These are phyloP conservation scores for Calliphora vicina DNA, from an alignment of 1,140 invertebrate species.

Conservation along the genomic window DNA sequence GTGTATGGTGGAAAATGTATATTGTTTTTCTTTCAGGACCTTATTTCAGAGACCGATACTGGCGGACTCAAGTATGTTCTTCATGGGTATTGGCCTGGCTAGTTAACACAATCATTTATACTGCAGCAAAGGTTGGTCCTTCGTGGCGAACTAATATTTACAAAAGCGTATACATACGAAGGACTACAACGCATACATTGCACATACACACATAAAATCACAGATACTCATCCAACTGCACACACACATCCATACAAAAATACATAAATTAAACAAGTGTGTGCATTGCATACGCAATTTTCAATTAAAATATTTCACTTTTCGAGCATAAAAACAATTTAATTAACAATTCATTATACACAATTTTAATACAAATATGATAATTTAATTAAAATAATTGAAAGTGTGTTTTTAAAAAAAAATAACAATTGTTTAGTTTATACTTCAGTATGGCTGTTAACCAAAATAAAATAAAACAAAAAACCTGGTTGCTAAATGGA, in stretches of 20 bases:
- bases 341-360: conserved; percentile 9
- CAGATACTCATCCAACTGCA: not conserved
- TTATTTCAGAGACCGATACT: too few species aligned
- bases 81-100: too few species aligned
- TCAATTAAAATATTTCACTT: conserved; percentile 8
- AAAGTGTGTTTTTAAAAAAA: not conserved
- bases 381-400: conserved; percentile 10
- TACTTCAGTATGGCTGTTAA: too few species aligned
- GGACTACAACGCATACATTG: not conserved
- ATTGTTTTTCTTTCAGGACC: too few species aligned
- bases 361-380: not conserved
- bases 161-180: not conserved
- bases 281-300: not conserved
- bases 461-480: not conserved
- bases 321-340: not conserved
- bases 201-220: not conserved
- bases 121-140: not conserved
- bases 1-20: too few species aligned
- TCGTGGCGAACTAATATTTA: not conserved
- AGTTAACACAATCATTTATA: too few species aligned
- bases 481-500: not conserved
- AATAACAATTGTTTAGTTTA: not conserved
- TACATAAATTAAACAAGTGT: not conserved
- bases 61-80: too few species aligned
- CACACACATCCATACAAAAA: not conserved